Conservation (phyloP, 1,140 invertebrate genomes). For the Scaptomyza graminum region DNA sequence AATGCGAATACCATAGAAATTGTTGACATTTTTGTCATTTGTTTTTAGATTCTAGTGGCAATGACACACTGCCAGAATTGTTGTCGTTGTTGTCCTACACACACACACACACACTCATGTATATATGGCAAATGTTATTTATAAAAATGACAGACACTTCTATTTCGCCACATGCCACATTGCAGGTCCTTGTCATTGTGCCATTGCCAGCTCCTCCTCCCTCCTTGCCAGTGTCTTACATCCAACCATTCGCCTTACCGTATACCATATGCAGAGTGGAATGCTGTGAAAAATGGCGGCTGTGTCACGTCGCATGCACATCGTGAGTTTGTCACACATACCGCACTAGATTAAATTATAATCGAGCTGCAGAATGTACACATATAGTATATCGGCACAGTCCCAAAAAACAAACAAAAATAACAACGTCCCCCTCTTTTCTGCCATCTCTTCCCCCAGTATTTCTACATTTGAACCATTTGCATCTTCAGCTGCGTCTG, state of each 20-base stretch:
- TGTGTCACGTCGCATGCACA: constrained; percentile 66
- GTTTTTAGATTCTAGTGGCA: constrained; percentile 73
- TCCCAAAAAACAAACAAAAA: constrained; percentile 7
- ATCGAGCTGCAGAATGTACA: constrained; percentile 62
- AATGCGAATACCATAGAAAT: constrained; percentile 58
- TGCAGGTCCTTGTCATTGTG: constrained; percentile 41
- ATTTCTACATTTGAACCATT: constrained; percentile 13
- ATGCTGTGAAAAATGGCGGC: constrained; percentile 74
- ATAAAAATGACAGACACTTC: constrained; percentile 81
- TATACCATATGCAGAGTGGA: constrained; percentile 46
- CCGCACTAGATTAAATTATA: constrained; percentile 81
- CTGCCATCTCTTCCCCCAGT: not conserved
- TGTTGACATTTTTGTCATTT: constrained; percentile 73
- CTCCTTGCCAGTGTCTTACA: not conserved
- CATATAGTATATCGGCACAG: constrained; percentile 17
- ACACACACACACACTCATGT: constrained; percentile 18
- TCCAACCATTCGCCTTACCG: not conserved
- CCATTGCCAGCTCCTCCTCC: not conserved
- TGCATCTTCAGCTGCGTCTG: constrained; percentile 57
- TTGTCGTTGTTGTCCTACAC: constrained; percentile 10
- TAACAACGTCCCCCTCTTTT: not conserved
- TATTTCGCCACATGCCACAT: constrained; percentile 66
- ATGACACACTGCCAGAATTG: constrained; percentile 60
- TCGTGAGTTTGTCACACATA: constrained; percentile 73
- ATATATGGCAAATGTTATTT: constrained; percentile 66